Conservation (phyloP, 2,113 vertebrate genomes). For the Neogobius melanostomus region DNA sequence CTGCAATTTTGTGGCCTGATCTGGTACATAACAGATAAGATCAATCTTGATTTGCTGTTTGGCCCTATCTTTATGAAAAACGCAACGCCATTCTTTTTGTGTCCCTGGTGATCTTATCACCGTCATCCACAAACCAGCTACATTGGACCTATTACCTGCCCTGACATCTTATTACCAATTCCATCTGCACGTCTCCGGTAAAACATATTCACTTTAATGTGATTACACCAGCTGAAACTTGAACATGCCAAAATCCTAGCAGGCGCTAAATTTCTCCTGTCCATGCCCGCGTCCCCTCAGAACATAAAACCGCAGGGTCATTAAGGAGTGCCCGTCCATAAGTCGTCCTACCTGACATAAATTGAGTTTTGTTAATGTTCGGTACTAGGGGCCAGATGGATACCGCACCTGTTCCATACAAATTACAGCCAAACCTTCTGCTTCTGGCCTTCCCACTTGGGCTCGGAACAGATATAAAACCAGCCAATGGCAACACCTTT, state of each 20-base stretch:
- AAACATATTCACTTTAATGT: neutral
- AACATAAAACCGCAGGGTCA: slow-evolving; percentile 26
- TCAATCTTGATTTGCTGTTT: no score
- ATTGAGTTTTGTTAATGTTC: slow-evolving; percentile 38
- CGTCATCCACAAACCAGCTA: neutral
- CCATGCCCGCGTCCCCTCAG: neutral
- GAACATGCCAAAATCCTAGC: neutral
- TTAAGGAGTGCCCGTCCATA: slow-evolving; percentile 22
- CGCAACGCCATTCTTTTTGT: no score
- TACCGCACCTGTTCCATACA: slow-evolving; percentile 53
- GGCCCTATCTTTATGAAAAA: no score
- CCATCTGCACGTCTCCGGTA: neutral
- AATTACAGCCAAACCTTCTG: slow-evolving; percentile 47
- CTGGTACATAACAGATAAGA: no score
- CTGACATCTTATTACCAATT: neutral
- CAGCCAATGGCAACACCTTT: slow-evolving; percentile 40
- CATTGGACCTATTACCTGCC: neutral
- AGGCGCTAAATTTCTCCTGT: neutral
- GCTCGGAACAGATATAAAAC: slow-evolving; percentile 54
- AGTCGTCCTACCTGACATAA: slow-evolving; percentile 36
- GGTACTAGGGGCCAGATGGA: slow-evolving; percentile 60
- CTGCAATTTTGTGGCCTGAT: no score
- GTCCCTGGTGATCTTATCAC: no score
- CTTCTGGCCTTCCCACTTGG: slow-evolving; percentile 29
- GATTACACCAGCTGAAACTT: neutral